phyloP scores from a whole-genome alignment of 2,888 invertebrate species.

The Orthosia cruda region DNA sequence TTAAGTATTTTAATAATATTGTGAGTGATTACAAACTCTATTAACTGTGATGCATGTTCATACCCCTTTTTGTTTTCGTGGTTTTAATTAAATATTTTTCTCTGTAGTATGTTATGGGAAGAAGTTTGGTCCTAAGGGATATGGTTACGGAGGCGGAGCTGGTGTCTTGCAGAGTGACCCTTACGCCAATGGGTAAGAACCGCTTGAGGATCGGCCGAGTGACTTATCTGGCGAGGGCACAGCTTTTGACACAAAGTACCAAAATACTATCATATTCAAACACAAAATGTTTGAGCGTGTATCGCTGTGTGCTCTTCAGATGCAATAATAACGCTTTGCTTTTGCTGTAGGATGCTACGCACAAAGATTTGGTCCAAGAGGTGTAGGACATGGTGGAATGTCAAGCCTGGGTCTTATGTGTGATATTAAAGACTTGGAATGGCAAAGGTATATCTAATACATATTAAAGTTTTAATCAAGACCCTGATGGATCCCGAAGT shows the following conservation, averaged over 20 bases:
- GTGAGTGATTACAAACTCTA: slow-evolving; percentile 62
- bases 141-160: slow-evolving; percentile 99
- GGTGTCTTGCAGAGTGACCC: slow-evolving; percentile 98
- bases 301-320: slow-evolving; percentile 84
- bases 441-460: slow-evolving; percentile 93
- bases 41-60: slow-evolving; percentile 61
- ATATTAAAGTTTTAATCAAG: slow-evolving; percentile 72
- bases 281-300: slow-evolving; percentile 58
- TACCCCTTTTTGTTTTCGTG: slow-evolving; percentile 58
- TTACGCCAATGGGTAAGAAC: slow-evolving; percentile 95
- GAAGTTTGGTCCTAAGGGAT: slow-evolving; percentile 99
- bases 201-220: slow-evolving; percentile 80
- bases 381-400: slow-evolving; percentile 98
- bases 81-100: slow-evolving; percentile 80
- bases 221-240: slow-evolving; percentile 87
- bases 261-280: slow-evolving; percentile 19
- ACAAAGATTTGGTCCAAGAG: slow-evolving; percentile 98
- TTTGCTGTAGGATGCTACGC: slow-evolving; percentile 97
- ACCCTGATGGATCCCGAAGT: slow-evolving; percentile 68
- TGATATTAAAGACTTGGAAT: slow-evolving; percentile 95
- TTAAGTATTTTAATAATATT: slow-evolving; percentile 51
- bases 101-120: slow-evolving; percentile 98
- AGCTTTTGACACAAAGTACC: slow-evolving; percentile 73
- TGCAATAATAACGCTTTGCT: slow-evolving; percentile 87
- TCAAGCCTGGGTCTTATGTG: slow-evolving; percentile 96